A percentile compares a stretch with the other conserved stretches of the same genome.
These are phyloP conservation scores for Orestias chungarensis DNA, from an alignment of 2,797 vertebrate species.

Conservation along the genomic window DNA sequence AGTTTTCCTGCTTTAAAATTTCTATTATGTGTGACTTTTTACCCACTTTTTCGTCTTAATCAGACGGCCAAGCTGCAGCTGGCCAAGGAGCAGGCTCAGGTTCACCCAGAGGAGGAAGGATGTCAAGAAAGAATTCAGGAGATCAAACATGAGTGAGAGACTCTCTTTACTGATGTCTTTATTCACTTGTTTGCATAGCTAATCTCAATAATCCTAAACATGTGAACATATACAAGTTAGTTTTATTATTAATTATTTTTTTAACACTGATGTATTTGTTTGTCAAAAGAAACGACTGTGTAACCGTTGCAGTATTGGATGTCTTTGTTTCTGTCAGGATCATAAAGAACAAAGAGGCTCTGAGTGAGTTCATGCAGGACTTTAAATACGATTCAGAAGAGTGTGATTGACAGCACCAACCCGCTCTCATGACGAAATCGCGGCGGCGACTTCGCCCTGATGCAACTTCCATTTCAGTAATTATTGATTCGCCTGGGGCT, in stretches of 20 bases:
- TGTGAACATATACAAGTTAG: neutral
- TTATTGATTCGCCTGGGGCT: slow-evolving; percentile 59
- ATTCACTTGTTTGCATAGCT: slow-evolving; percentile 23
- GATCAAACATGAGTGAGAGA: slow-evolving; percentile 87
- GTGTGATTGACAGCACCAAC: slow-evolving; percentile 75
- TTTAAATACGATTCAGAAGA: slow-evolving; percentile 96
- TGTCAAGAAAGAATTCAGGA: slow-evolving; percentile 84
- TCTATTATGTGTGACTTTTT: slow-evolving; percentile 38
- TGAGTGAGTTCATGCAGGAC: slow-evolving; percentile 96
- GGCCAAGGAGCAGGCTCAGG: slow-evolving; percentile 85
- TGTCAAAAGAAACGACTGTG: neutral
- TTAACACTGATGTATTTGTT: neutral
- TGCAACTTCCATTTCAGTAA: slow-evolving; percentile 55
- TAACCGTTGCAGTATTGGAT: neutral
- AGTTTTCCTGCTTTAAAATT: slow-evolving; percentile 37
- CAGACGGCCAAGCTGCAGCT: slow-evolving; percentile 93
- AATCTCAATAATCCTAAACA: neutral
- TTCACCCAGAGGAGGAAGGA: slow-evolving; percentile 82
- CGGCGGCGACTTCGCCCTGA: slow-evolving; percentile 32
- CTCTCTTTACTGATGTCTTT: slow-evolving; percentile 39
- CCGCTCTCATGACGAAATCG: slow-evolving; percentile 32
- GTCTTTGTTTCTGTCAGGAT: slow-evolving; percentile 77
- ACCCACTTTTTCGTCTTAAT: slow-evolving; percentile 55
- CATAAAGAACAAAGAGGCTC: slow-evolving; percentile 93
- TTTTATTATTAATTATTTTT: too few species aligned